These are phyloP conservation scores for Heliocidaris erythrogramma DNA, from an alignment of 35 echinoderm and acorn worm species.

Conservation along the genomic window DNA sequence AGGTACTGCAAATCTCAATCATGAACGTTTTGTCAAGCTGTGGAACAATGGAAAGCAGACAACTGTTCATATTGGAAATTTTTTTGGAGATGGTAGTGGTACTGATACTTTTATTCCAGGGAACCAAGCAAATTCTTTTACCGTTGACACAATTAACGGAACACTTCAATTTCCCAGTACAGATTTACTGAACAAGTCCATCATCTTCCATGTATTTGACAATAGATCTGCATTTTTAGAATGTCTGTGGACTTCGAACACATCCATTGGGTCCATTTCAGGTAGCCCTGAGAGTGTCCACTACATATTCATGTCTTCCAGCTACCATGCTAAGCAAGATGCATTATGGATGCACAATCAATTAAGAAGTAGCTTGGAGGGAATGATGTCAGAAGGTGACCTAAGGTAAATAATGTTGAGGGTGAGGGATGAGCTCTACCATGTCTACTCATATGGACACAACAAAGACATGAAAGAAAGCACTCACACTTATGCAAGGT, in stretches of 20 bases:
- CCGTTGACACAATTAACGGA: slow-evolving; percentile 63
- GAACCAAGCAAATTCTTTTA: slow-evolving; percentile 61
- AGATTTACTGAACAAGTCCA: slow-evolving; percentile 50
- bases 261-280: slow-evolving; percentile 60
- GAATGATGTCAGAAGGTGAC: slow-evolving; percentile 6
- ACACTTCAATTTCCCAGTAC: slow-evolving; percentile 61
- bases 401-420: slow-evolving; percentile 13
- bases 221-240: slow-evolving; percentile 78
- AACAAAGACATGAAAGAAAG: no score
- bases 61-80: neutral
- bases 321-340: slow-evolving; percentile 58
- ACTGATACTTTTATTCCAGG: slow-evolving; percentile 2
- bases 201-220: slow-evolving; percentile 81
- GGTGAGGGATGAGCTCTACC: no score
- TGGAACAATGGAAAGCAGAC: neutral
- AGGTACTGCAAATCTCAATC: neutral
- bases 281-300: slow-evolving; percentile 64
- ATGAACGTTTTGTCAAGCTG: neutral
- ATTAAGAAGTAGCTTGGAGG: slow-evolving; percentile 32
- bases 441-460: no score
- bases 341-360: slow-evolving; percentile 84
- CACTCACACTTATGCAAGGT: no score
- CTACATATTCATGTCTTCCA: slow-evolving; percentile 74
- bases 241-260: slow-evolving; percentile 78
- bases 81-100: neutral